These are phyloP conservation scores for Siderastrea radians DNA, from an alignment of 92 coral and sea anemone genomes.

Conservation along the genomic window DNA sequence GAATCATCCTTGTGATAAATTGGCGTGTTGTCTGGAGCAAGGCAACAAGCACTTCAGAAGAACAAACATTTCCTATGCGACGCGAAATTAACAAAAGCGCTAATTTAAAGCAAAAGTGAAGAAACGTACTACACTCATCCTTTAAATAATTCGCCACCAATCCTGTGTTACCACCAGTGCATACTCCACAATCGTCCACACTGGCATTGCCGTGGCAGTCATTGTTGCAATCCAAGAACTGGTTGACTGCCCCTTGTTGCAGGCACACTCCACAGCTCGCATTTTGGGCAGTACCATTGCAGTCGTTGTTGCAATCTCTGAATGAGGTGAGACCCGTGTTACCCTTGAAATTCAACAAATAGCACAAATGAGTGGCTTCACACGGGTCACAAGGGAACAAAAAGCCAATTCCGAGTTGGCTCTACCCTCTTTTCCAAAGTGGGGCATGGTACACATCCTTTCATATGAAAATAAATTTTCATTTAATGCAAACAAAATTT, in stretches of 20 bases:
- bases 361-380: neutral
- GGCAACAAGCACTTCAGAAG: too few species aligned
- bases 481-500: too few species aligned
- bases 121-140: conserved; percentile 79
- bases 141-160: conserved; percentile 31
- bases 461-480: too few species aligned
- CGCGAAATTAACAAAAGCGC: neutral
- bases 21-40: too few species aligned
- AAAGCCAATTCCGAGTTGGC: too few species aligned
- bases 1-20: too few species aligned
- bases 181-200: conserved; percentile 47
- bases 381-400: too few species aligned
- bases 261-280: conserved; percentile 45
- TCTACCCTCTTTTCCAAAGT: too few species aligned
- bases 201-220: conserved; percentile 63
- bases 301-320: conserved; percentile 29
- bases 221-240: conserved; percentile 66
- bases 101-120: neutral
- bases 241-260: neutral
- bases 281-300: conserved; percentile 46
- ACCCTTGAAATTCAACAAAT: neutral
- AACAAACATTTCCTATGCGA: neutral
- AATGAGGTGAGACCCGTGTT: neutral
- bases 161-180: conserved; percentile 83
- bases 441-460: too few species aligned